Percentiles rank a stretch among this genome's conserved stretches.
These are phyloP conservation scores for Pentalonia nigronervosa DNA, from an alignment of 1,140 invertebrate genomes.

Conservation along the genomic window DNA sequence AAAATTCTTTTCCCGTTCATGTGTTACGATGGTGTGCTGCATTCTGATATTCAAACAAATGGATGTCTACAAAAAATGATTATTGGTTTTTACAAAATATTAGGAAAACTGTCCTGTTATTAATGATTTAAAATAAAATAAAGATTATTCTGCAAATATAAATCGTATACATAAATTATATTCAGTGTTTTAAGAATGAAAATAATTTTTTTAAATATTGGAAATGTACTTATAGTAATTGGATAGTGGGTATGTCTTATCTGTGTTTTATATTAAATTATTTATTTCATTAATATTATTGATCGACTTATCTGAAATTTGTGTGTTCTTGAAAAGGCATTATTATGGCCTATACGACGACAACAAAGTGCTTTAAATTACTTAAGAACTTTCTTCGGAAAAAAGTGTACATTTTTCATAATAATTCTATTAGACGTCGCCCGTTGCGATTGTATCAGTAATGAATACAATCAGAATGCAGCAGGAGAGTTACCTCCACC, in stretches of 20 bases:
- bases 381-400: not conserved
- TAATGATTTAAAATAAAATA: too few relatives aligned
- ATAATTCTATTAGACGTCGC: constrained; percentile 32
- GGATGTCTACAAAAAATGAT: not conserved
- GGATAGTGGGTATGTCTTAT: not conserved
- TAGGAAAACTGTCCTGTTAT: too few relatives aligned
- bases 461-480: constrained; percentile 6
- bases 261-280: not conserved
- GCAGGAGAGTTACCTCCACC: too few relatives aligned
- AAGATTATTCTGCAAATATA: too few relatives aligned
- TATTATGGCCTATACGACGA: not conserved
- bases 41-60: not conserved
- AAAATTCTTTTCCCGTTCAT: not conserved
- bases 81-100: not conserved
- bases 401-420: constrained; percentile 16
- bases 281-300: not conserved
- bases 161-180: too few relatives aligned
- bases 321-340: not conserved
- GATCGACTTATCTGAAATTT: not conserved
- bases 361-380: not conserved
- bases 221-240: not conserved
- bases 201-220: not conserved
- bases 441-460: not conserved
- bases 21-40: not conserved
- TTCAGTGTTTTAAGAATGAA: not conserved